phyloP scores from a whole-genome alignment of 1,140 invertebrate species.

The Antheraea mylitta region DNA sequence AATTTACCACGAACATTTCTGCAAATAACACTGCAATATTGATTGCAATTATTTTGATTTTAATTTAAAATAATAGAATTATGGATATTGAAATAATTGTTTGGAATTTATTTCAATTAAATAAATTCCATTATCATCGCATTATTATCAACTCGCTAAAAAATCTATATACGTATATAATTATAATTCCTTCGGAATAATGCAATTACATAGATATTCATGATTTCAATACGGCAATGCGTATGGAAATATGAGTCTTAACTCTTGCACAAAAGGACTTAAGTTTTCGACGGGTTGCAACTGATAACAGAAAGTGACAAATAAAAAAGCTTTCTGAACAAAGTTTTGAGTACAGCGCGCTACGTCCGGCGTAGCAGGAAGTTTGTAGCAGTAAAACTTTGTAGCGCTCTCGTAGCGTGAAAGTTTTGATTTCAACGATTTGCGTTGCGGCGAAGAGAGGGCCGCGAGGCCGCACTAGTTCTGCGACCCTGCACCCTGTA shows the following conservation, averaged over 20 bases:
- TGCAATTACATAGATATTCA: neutral
- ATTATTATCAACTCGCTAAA: neutral
- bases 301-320: slow-evolving; percentile 72
- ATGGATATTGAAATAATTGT: no score
- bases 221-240: neutral
- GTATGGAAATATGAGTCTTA: slow-evolving; percentile 32
- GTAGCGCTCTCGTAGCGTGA: slow-evolving; percentile 76
- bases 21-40: neutral
- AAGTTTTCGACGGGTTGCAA: slow-evolving; percentile 42
- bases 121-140: neutral
- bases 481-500: slow-evolving; percentile 53
- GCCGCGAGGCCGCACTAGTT: slow-evolving; percentile 68
- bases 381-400: slow-evolving; percentile 77
- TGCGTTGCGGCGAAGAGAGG: slow-evolving; percentile 68
- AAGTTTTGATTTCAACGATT: slow-evolving; percentile 79
- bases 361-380: slow-evolving; percentile 73
- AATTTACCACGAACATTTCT: neutral
- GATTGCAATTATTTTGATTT: neutral
- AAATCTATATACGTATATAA: neutral
- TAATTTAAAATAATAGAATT: neutral
- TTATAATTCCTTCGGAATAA: neutral
- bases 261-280: slow-evolving; percentile 34
- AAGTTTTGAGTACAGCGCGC: slow-evolving; percentile 73
- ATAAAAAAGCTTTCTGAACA: slow-evolving; percentile 74
- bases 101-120: neutral